phyloP scores from a whole-genome alignment of 2,113 vertebrate genomes.

The Varanus salvator region DNA sequence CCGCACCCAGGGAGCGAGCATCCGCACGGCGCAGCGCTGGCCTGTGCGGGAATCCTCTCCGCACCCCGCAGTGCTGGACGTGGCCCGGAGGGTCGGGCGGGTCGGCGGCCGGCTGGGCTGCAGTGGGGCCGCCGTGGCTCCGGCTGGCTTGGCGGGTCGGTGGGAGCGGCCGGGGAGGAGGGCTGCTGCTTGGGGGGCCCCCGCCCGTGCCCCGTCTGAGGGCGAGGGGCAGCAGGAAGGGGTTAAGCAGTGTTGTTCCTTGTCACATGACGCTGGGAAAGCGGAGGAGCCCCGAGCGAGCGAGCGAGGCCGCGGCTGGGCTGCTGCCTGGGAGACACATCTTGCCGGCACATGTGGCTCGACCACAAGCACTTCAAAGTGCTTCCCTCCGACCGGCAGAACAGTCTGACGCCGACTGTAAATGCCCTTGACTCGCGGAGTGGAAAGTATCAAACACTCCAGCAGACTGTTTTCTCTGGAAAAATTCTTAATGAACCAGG shows the following conservation, averaged over 20 bases:
- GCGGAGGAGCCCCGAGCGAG: slow-evolving; percentile 69
- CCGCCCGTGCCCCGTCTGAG: neutral
- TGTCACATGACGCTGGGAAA: slow-evolving; percentile 94
- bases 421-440: slow-evolving; percentile 95
- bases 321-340: slow-evolving; percentile 80
- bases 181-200: neutral
- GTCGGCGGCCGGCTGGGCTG: neutral
- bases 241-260: slow-evolving; percentile 88
- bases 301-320: neutral
- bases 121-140: neutral
- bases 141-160: accelerated
- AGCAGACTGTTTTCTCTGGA: slow-evolving; percentile 71
- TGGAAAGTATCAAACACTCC: slow-evolving; percentile 95
- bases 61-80: neutral
- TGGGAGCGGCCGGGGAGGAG: neutral
- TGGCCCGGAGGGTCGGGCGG: too few relatives aligned
- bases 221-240: slow-evolving; percentile 64
- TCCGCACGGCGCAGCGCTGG: neutral
- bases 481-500: slow-evolving; percentile 79
- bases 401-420: slow-evolving; percentile 97
- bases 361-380: slow-evolving; percentile 98
- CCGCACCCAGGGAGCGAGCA: neutral
- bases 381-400: slow-evolving; percentile 92
- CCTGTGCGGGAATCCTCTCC: neutral
- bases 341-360: slow-evolving; percentile 98